Evolutionary conservation across 2,888 invertebrate species (phyloP).

Genomic region (Heliconius aoede): DNA sequence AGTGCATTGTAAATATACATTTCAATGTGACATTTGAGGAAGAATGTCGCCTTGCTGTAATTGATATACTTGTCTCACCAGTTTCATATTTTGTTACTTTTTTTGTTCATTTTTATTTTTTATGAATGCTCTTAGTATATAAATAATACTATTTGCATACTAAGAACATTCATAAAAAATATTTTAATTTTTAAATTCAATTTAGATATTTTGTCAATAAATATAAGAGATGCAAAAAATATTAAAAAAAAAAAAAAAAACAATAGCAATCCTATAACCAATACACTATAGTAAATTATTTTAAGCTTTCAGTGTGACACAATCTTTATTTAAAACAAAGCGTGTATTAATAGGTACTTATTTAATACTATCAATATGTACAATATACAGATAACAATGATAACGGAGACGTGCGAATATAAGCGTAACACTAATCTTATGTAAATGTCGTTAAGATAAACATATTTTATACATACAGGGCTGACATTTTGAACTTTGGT

Average conservation of each 20-base stretch:
- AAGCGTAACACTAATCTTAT: slow-evolving; percentile 29
- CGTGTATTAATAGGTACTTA: slow-evolving; percentile 3
- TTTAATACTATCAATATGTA: slow-evolving; percentile 13
- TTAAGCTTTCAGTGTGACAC: slow-evolving; percentile 1
- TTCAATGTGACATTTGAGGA: not conserved
- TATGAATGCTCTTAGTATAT: not conserved
- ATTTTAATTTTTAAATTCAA: not conserved
- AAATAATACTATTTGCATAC: too few species aligned
- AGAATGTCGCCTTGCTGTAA: not conserved
- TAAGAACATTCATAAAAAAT: not conserved
- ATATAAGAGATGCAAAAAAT: not conserved
- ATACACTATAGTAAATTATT: not conserved
- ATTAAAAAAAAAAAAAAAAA: not conserved
- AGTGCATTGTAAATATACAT: slow-evolving; percentile 1
- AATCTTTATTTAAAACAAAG: slow-evolving; percentile 12
- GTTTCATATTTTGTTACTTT: not conserved
- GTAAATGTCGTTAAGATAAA: slow-evolving; percentile 28
- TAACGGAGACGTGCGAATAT: slow-evolving; percentile 31
- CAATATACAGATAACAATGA: slow-evolving; percentile 19
- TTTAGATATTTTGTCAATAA: not conserved
- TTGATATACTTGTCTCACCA: not conserved
- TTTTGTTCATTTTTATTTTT: not conserved
- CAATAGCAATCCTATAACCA: not conserved
- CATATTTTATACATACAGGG: not conserved
- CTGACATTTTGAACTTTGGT: slow-evolving; percentile 16